These are phyloP conservation scores for Trematocara unimaculatum DNA, from an alignment of 2,113 vertebrate genomes.

Conservation along the genomic window DNA sequence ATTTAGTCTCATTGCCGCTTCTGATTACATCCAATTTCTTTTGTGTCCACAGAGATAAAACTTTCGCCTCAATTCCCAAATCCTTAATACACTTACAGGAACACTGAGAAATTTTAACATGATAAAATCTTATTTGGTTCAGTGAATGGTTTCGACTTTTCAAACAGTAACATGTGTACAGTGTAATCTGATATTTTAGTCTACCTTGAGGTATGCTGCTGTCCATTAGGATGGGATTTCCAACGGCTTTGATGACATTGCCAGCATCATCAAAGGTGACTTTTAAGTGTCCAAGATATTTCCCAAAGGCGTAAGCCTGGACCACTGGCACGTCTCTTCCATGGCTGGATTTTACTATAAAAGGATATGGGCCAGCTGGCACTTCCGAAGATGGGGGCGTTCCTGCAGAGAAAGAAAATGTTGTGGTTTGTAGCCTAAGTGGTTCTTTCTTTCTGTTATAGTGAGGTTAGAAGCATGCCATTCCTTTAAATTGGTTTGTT, in stretches of 20 bases:
- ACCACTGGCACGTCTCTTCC: conserved; percentile 85
- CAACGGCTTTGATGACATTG: conserved; percentile 74
- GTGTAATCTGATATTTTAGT: not conserved
- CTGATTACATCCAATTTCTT: not conserved
- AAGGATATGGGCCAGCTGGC: conserved; percentile 80
- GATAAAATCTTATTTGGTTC: not conserved
- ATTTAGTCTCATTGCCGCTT: not conserved
- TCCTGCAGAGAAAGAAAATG: conserved; percentile 60
- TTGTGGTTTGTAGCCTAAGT: not conserved
- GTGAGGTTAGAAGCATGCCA: not conserved
- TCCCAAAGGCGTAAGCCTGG: conserved; percentile 91
- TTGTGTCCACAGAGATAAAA: not conserved
- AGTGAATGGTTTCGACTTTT: not conserved
- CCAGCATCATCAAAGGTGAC: conserved; percentile 81
- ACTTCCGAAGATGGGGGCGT: conserved; percentile 76
- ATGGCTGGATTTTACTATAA: conserved; percentile 77
- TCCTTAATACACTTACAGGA: not conserved
- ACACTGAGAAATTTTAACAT: not conserved
- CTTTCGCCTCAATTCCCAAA: not conserved
- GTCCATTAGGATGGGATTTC: conserved; percentile 87
- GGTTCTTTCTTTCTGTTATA: not conserved
- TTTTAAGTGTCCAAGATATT: conserved; percentile 85
- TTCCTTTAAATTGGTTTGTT: not conserved
- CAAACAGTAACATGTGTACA: not conserved
- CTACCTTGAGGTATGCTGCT: conserved; percentile 80